These are phyloP conservation scores for Entelurus aequoreus DNA, from an alignment of 2,113 vertebrate genomes.

Conservation along the genomic window DNA sequence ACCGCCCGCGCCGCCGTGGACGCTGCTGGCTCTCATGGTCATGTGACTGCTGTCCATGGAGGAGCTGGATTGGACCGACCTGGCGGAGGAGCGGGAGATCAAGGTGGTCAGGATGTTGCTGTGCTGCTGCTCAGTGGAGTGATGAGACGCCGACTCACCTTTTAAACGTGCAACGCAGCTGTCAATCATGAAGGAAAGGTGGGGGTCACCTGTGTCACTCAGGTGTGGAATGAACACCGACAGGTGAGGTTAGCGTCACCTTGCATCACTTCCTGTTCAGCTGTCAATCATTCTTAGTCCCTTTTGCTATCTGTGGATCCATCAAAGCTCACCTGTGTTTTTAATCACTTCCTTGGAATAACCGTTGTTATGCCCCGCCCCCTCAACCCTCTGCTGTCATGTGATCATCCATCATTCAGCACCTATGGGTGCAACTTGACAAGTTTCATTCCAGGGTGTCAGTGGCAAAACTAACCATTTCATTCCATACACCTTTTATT, in stretches of 20 bases:
- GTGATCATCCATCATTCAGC: too few relatives aligned
- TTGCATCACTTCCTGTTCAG: too few relatives aligned
- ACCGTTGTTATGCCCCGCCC: too few relatives aligned
- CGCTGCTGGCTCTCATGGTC: slow-evolving; percentile 21
- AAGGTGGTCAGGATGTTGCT: slow-evolving; percentile 12
- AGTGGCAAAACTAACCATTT: too few relatives aligned
- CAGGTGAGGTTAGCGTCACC: background rate
- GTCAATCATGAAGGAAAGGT: background rate
- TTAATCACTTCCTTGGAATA: too few relatives aligned
- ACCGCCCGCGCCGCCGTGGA: slow-evolving; percentile 46
- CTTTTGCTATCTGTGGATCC: background rate
- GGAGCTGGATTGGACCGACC: slow-evolving; percentile 40
- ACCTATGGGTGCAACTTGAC: too few relatives aligned
- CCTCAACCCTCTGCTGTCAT: too few relatives aligned
- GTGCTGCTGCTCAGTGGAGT: slow-evolving; percentile 26
- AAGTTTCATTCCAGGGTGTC: too few relatives aligned
- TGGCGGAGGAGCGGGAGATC: slow-evolving; percentile 15
- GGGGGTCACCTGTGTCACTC: background rate
- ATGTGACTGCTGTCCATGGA: background rate
- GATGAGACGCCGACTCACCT: background rate
- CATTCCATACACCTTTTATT: too few relatives aligned
- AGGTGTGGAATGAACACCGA: background rate
- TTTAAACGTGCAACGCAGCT: slow-evolving; percentile 26
- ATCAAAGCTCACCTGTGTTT: too few relatives aligned
- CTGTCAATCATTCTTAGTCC: background rate